Conservation (phyloP, 1,140 invertebrate species). For the Zaprionus tsacasi region DNA sequence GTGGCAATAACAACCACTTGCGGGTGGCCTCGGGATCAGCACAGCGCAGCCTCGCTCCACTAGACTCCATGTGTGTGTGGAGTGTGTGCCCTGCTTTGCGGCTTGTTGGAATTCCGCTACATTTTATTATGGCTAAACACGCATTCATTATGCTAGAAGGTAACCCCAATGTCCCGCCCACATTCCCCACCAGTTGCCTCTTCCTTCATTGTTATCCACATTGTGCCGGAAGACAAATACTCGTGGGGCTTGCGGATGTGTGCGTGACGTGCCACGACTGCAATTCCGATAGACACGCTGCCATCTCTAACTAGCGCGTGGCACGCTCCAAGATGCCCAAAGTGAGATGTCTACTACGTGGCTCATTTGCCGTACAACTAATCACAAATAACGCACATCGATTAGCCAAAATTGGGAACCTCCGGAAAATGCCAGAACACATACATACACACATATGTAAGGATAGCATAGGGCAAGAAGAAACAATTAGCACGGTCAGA, state of each 20-base stretch:
- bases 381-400: conserved; percentile 74
- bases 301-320: not conserved
- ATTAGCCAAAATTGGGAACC: conserved; percentile 43
- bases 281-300: not conserved
- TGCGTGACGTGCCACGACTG: not conserved
- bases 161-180: not conserved
- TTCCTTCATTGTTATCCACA: no score
- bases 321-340: not conserved
- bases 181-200: not conserved
- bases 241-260: not conserved
- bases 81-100: conserved; percentile 47
- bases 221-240: conserved; percentile 20
- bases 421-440: conserved; percentile 18
- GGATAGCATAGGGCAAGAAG: conserved; percentile 29
- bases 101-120: conserved; percentile 66
- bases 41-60: not conserved
- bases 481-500: conserved; percentile 75
- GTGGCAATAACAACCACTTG: conserved; percentile 13
- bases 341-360: conserved; percentile 30
- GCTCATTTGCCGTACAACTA: conserved; percentile 68
- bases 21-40: not conserved
- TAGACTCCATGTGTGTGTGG: not conserved
- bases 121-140: conserved; percentile 73
- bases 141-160: conserved; percentile 58
- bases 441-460: no score